Evolutionary conservation across 2,797 vertebrate genomes (phyloP).

Genomic region (Melanotaenia trifasciata): DNA sequence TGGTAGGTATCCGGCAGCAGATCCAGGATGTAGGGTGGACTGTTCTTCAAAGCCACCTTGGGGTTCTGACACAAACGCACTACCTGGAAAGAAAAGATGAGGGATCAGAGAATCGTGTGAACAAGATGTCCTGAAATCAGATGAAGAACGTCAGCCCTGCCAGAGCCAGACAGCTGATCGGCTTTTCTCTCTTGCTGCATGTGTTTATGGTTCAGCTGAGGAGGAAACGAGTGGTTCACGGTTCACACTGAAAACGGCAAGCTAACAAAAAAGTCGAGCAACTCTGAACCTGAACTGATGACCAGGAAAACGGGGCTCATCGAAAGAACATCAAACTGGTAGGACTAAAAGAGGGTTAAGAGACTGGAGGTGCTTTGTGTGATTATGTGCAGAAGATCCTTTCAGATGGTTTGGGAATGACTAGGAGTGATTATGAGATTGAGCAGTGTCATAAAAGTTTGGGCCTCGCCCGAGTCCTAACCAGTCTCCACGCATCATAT

Average conservation of each 20-base stretch:
- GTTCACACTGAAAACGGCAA: neutral
- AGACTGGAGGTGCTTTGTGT: neutral
- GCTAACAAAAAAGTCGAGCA: neutral
- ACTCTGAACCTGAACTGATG: neutral
- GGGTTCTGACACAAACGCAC: conserved; percentile 97
- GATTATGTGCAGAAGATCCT: conserved; percentile 1
- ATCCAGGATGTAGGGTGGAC: conserved; percentile 97
- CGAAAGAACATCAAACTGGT: neutral
- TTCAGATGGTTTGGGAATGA: neutral
- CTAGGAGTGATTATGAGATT: neutral
- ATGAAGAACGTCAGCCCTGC: neutral
- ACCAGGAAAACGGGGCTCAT: conserved; percentile 1
- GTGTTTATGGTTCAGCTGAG: too few species aligned
- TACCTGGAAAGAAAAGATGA: conserved; percentile 81
- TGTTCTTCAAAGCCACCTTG: conserved; percentile 96
- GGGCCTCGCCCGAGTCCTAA: neutral
- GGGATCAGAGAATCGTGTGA: neutral
- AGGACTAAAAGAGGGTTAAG: neutral
- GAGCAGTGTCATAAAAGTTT: neutral
- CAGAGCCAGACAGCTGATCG: too few species aligned
- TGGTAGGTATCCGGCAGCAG: conserved; percentile 98
- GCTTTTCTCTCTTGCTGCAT: too few species aligned
- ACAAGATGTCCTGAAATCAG: neutral
- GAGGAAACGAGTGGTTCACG: too few species aligned
- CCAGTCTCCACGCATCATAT: neutral